Base-by-base conservation (phyloP, 2,797 vertebrate genomes). In the Parauchenoglanis ngamensis region DNA sequence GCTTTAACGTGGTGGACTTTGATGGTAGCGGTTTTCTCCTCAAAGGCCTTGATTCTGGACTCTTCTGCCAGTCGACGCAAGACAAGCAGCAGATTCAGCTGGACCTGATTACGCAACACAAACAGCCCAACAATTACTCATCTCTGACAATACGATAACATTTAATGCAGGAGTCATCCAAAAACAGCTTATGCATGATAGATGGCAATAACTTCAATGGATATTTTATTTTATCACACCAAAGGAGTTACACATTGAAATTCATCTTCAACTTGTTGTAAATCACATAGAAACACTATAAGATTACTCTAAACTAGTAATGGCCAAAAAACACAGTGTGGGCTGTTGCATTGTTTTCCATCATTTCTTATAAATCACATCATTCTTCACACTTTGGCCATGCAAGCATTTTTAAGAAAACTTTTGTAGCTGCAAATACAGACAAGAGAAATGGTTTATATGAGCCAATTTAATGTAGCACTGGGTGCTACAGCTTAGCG, bases 21-120 rank as follows among this genome's bases (percentile, higher is more conserved):
- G 91, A 99, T 96, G 25, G 94, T 93, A 85, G 93, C 93, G 54
- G 95, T 96, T 91, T 95, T 98, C 46, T 94, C 95, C 84, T 96
- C 96, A 92, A 96, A 96, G 56, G 97, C 97, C 78, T 96, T 97
- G 87, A 93, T 90, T 87, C 95, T 97, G 19, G 97, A 94, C 93
- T 98, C 97, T 91, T 97, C 95, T 1, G 96, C 97, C 89, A 99
- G 93, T 23, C 93, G 96, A 87, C 92, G 96, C 17, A 99, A 82
- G 93, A 98, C 97, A 35, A 98, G 49, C 84, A 99, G 91, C 67
- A 96, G 95, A 77, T 90, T 94, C 89, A 99, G 95, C 89, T 98
- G 96, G 70, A 98, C 91, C 98, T 99, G 94, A 85, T 91, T 91
- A 82, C 91, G 52, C n/a, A 44, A 85, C 35, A 86, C 40, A 90